A percentile compares a stretch with the other conserved stretches of the same genome.
Conservation (phyloP, 1,140 invertebrate species). For the Drosophila sturtevanti region DNA sequence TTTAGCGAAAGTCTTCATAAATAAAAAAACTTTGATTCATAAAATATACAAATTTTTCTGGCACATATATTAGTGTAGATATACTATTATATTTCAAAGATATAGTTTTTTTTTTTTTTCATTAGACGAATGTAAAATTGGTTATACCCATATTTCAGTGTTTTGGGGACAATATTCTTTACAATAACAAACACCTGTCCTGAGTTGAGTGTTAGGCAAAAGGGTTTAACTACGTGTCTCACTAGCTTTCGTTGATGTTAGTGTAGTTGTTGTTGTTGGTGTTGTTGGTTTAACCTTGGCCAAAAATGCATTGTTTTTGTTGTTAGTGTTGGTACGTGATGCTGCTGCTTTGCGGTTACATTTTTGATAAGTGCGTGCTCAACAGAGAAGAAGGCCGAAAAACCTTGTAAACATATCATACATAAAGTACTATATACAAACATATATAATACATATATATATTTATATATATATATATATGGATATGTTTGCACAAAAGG, state of each 20-base stretch:
- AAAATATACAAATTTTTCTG: too few relatives aligned
- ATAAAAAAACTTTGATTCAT: too few relatives aligned
- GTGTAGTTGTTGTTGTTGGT: slow-evolving; percentile 34
- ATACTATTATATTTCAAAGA: too few relatives aligned
- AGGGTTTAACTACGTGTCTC: slow-evolving; percentile 77
- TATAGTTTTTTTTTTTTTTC: background rate
- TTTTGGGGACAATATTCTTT: background rate
- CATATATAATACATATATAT: slow-evolving; percentile 43
- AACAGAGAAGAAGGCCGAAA: slow-evolving; percentile 42
- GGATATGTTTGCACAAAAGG: slow-evolving; percentile 10
- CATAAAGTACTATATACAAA: slow-evolving; percentile 3
- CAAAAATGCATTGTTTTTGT: slow-evolving; percentile 72
- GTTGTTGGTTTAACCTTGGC: slow-evolving; percentile 68
- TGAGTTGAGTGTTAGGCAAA: slow-evolving; percentile 69
- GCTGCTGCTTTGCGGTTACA: slow-evolving; percentile 65
- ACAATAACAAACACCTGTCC: slow-evolving; percentile 69
- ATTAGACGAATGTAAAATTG: background rate
- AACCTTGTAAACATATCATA: slow-evolving; percentile 50
- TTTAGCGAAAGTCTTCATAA: too few relatives aligned
- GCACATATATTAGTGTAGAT: too few relatives aligned
- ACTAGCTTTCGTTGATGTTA: slow-evolving; percentile 55
- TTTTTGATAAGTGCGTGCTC: slow-evolving; percentile 72
- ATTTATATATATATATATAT: slow-evolving; percentile 11
- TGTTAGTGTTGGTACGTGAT: slow-evolving; percentile 46
- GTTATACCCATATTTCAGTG: background rate